Base-by-base conservation (phyloP, 2,113 vertebrate species). In the Spizaetus ornatus region DNA sequence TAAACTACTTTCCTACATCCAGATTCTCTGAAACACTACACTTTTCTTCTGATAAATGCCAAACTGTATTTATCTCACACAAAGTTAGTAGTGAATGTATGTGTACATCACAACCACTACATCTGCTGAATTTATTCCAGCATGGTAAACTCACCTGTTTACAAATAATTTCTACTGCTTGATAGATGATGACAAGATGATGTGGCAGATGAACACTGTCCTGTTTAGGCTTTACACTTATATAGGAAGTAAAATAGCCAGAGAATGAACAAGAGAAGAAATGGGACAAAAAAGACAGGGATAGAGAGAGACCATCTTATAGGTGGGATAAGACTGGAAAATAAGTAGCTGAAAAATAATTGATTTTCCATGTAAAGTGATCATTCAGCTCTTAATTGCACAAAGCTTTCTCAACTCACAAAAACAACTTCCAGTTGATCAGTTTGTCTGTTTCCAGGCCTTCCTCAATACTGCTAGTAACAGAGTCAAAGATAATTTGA, bases 341-440 rank as follows among this genome's bases (percentile, higher is more conserved):
- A 47, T 82, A 62, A 88, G 34, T 52, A 43, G 11, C 9, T 61
- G 43, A 55, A 69, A 82, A 69, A 9, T 21, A 69, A 38, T 58
- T 71, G 7, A 31, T 87, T 87, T 93, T 82, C 42, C 31, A 23
- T 16, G 4, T 61, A 26, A 86, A 63, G 15, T 26, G 38, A 38
- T 59, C 32, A 48, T 77, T 73, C 18, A 82, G 1, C 16, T 26
- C 43, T 56, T 53, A 48, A 45, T 38, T 21, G 10, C 42, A 29
- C 7, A 43, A 83, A 58, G 1, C 2, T 82, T 78, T 82, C 53
- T 80, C 40, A 69, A 14, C 20, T 77, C 16, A 19, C 3, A 3
- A 58, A 52, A 82, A 31, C 0, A 0, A 27, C 10, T 63, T 9
- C 17, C 36, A 55, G 12, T 8, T 63, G 9, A n/a, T 22, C 9